These are phyloP conservation scores for Agrotis ipsilon DNA, from an alignment of 2,888 invertebrate species.

Conservation along the genomic window DNA sequence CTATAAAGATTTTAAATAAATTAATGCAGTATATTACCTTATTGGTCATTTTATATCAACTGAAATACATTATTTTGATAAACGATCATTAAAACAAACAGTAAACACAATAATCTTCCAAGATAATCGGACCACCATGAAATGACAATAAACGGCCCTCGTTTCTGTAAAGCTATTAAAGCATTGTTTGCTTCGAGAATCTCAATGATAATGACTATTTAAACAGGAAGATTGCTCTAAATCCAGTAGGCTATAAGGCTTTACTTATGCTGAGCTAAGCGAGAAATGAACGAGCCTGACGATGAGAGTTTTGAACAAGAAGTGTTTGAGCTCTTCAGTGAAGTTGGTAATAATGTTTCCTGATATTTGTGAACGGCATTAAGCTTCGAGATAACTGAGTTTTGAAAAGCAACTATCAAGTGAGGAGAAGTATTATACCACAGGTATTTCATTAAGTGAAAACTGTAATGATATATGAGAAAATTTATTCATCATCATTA, in stretches of 20 bases:
- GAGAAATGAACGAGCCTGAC: slow-evolving; percentile 41
- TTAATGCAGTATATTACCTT: too few relatives aligned
- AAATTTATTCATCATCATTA: too few relatives aligned
- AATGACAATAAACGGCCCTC: slow-evolving; percentile 28
- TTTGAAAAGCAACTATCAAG: neutral
- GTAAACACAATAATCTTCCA: slow-evolving; percentile 21
- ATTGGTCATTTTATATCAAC: neutral
- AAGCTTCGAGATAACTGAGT: neutral
- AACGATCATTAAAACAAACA: slow-evolving; percentile 11
- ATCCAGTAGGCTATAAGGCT: slow-evolving; percentile 27
- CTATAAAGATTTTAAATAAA: too few relatives aligned
- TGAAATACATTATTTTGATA: slow-evolving; percentile 7
- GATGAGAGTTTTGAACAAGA: slow-evolving; percentile 15
- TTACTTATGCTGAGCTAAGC: slow-evolving; percentile 21
- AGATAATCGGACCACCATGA: slow-evolving; percentile 26
- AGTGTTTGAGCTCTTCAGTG: slow-evolving; percentile 5
- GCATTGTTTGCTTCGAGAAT: slow-evolving; percentile 51
- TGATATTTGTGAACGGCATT: slow-evolving; percentile 4
- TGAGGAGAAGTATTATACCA: too few relatives aligned
- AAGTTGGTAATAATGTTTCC: slow-evolving; percentile 11
- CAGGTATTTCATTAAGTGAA: too few relatives aligned
- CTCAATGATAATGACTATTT: slow-evolving; percentile 61
- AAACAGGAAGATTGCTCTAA: slow-evolving; percentile 52
- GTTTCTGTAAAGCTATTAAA: slow-evolving; percentile 51
- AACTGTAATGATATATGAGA: too few relatives aligned